Evolutionary conservation across 2,797 vertebrate genomes (phyloP), one percentile per base, ranked within the genome.

Genomic region (Hemitrygon akajei): DNA sequence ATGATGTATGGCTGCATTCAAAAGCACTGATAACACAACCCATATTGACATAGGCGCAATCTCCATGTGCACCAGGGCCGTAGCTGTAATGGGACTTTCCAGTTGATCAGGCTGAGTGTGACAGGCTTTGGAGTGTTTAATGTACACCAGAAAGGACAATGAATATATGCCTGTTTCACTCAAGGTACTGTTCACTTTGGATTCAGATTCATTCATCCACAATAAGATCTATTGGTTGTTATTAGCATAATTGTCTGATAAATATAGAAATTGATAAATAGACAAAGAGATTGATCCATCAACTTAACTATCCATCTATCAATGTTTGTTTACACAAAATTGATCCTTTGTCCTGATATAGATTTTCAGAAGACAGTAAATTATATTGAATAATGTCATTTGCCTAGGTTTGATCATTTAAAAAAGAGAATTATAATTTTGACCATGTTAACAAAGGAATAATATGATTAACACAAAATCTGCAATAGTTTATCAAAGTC

Each of bases 241-340:
- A 89, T 89, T 37, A 12, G n/a, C 30, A 34, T 34, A 69, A 69
- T 89, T 89, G 86, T 69, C 86, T 69, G n/a, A 89, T 89, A 89
- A 37, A 22, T 34, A 69, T 37, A 89, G 20, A 89, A 69, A 69
- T 22, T 63, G 58, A 20, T 66, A 87, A 66, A 87, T 66, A 20
- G 84, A 87, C 60, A 66, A 84, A 56, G 58, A 87, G 14, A 63
- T 63, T 7, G 7, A 16, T 89, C 86, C 66, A 3, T 69, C n/a
- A 89, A 37, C 34, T 69, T 22, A 34, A 11, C 56, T 37, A 91
- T 73, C 91, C 47, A 73, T 75, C 34, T 92, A 27, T 93, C 25
- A 75, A 10, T 7, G n/a, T 93, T 76, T 93, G 40, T 93, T 93
- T 58, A 76, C 56, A 56, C 6, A 58, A 73, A 75, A 76, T 76